Evolutionary conservation across 2,888 invertebrate species (phyloP).

Genomic region (Lepidochitona cinerea): DNA sequence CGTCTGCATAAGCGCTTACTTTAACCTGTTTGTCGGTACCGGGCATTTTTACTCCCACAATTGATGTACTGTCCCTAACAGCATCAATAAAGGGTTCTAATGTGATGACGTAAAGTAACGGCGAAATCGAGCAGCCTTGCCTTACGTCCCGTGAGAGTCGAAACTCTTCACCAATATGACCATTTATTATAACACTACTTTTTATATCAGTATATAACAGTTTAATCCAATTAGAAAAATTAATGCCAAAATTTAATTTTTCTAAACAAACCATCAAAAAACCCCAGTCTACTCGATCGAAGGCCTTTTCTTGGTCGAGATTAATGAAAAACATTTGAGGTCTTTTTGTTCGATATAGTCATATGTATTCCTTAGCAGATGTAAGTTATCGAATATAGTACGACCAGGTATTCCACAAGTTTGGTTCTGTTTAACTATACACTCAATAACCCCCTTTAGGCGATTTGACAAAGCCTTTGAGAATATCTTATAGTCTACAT

Average conservation of each 20-base stretch:
- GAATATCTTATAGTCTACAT: no score
- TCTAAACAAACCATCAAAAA: conserved; percentile 32
- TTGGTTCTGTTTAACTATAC: no score
- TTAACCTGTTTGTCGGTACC: conserved; percentile 5
- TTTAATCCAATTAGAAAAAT: no score
- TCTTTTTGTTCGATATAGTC: conserved; percentile 37
- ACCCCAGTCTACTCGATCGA: conserved; percentile 35
- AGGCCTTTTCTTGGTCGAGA: conserved; percentile 44
- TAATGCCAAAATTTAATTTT: conserved; percentile 36
- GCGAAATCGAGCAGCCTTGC: neutral
- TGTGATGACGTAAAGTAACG: neutral
- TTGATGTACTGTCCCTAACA: neutral
- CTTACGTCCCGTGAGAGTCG: conserved; percentile 2
- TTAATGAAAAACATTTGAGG: conserved; percentile 26
- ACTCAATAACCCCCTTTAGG: no score
- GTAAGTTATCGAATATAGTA: conserved; percentile 38
- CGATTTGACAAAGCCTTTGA: no score
- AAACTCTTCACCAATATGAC: conserved; percentile 3
- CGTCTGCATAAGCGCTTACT: conserved; percentile 16
- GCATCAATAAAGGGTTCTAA: neutral
- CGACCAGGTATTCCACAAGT: conserved; percentile 32
- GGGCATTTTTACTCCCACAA: conserved; percentile 21
- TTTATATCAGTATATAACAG: no score
- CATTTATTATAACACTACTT: neutral
- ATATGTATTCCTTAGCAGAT: conserved; percentile 30